phyloP scores from a whole-genome alignment of 2,113 vertebrate genomes.

The Gadus macrocephalus region DNA sequence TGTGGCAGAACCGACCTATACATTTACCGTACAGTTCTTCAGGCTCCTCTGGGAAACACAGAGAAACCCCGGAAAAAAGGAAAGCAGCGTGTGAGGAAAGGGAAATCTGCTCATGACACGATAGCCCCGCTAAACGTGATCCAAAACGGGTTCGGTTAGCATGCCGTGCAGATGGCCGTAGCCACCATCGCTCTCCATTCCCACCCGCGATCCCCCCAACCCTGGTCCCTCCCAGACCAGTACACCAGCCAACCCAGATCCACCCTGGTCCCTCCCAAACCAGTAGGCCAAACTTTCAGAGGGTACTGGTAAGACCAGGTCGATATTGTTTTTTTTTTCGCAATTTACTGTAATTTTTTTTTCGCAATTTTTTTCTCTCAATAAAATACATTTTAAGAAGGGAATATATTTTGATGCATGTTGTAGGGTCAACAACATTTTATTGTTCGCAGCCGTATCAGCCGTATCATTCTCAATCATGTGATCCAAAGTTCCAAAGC shows the following conservation, averaged over 20 bases:
- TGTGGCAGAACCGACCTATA: neutral
- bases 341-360: too few species aligned
- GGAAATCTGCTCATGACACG: neutral
- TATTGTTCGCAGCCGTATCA: too few species aligned
- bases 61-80: neutral
- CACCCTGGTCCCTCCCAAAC: slow-evolving; percentile 43
- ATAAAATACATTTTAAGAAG: too few species aligned
- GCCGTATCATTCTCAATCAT: too few species aligned
- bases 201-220: slow-evolving; percentile 62
- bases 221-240: slow-evolving; percentile 43
- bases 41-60: too few species aligned
- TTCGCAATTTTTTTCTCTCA: too few species aligned
- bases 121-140: neutral
- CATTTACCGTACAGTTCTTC: too few species aligned
- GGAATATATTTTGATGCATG: too few species aligned
- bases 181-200: slow-evolving; percentile 39
- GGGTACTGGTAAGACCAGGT: slow-evolving; percentile 9
- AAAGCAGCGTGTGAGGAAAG: slow-evolving; percentile 3
- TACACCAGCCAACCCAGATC: too few species aligned
- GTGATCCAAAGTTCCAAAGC: neutral
- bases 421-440: too few species aligned
- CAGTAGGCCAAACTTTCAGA: slow-evolving; percentile 32
- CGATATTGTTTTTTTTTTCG: too few species aligned
- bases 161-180: neutral
- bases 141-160: neutral